Percentiles rank a stretch among this genome's conserved stretches.
Conservation (phyloP, 2,113 vertebrate species). For the Perccottus glenii region DNA sequence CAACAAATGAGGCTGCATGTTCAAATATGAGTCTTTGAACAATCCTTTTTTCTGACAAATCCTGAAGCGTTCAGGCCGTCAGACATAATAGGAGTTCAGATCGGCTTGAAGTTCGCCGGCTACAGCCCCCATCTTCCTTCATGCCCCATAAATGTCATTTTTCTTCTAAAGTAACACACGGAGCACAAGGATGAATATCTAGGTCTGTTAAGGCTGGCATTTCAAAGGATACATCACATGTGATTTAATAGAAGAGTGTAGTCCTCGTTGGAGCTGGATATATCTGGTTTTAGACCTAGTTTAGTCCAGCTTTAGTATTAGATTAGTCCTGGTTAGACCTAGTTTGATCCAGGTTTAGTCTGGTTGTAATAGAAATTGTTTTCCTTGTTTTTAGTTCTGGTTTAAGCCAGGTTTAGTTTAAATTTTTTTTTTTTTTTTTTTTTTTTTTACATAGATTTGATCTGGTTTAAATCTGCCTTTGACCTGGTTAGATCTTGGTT, state of each 20-base stretch:
- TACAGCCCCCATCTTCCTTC: conserved; percentile 36
- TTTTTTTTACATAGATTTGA: no score
- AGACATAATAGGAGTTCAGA: conserved; percentile 46
- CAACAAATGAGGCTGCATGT: conserved; percentile 21
- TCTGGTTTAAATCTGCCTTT: no score
- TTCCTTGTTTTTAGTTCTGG: no score
- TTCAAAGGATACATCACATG: not conserved
- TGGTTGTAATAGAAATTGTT: no score
- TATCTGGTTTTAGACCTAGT: not conserved
- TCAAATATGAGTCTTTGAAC: conserved; percentile 13
- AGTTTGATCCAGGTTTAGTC: no score
- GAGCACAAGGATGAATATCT: conserved; percentile 19
- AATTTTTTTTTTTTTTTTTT: no score
- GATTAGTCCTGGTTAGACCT: no score
- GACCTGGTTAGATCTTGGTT: no score
- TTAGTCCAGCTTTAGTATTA: not conserved
- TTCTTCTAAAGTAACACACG: conserved; percentile 25
- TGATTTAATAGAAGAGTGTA: not conserved
- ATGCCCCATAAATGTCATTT: conserved; percentile 57
- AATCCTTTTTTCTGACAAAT: conserved; percentile 29
- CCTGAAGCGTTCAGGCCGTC: conserved; percentile 46
- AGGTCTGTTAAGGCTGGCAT: not conserved
- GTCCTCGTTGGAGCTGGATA: not conserved
- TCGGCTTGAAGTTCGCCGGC: conserved; percentile 47
- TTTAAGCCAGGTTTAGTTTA: no score